phyloP scores from a whole-genome alignment of 2,888 invertebrate species.

The Parochlus steinenii region DNA sequence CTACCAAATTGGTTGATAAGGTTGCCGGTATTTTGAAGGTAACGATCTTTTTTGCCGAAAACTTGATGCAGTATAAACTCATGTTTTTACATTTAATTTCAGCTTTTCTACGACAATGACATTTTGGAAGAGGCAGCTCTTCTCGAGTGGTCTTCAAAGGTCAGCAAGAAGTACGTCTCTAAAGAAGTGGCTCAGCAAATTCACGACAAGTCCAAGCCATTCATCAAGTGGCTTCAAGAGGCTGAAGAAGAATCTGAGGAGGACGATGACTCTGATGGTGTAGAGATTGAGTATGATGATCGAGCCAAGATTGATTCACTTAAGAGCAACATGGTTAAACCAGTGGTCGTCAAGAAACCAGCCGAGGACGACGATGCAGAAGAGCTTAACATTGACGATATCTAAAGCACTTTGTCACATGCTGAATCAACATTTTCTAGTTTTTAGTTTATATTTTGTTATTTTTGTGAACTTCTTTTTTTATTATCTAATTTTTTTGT shows the following conservation, averaged over 20 bases:
- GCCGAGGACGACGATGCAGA: constrained; percentile 51
- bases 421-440: too few species aligned
- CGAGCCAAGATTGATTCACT: constrained; percentile 62
- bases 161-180: constrained; percentile 84
- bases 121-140: constrained; percentile 88
- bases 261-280: constrained; percentile 54
- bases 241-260: constrained; percentile 87
- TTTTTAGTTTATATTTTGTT: too few species aligned
- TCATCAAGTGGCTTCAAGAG: constrained; percentile 92
- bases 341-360: constrained; percentile 31
- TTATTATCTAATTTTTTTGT: too few species aligned
- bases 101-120: constrained; percentile 85
- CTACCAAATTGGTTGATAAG: constrained; percentile 64
- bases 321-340: constrained; percentile 39
- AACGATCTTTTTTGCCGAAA: constrained; percentile 22
- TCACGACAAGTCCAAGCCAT: constrained; percentile 78
- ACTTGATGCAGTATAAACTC: constrained; percentile 3
- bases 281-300: constrained; percentile 76
- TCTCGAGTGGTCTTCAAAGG: constrained; percentile 90
- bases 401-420: too few species aligned
- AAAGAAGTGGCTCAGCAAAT: constrained; percentile 86
- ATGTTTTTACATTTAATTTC: too few species aligned
- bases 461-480: too few species aligned
- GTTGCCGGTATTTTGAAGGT: constrained; percentile 80
- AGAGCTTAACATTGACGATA: constrained; percentile 86